Percentiles rank a stretch among this genome's conserved stretches.
phyloP scores from a whole-genome alignment of 2,113 vertebrate genomes.

The Anarhynchus alexandrinus region DNA sequence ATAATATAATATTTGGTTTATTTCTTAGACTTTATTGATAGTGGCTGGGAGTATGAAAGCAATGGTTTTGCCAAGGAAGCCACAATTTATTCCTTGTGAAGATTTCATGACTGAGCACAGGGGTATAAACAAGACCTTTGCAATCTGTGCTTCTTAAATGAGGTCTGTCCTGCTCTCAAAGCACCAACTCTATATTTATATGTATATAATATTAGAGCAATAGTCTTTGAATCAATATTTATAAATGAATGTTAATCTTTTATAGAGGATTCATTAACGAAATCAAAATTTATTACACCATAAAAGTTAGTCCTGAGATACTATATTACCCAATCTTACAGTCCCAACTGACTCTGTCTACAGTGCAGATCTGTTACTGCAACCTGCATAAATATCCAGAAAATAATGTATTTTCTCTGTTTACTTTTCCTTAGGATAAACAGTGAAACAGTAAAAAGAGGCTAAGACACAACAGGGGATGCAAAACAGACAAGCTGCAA shows the following conservation, averaged over 20 bases:
- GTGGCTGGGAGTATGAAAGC: background rate
- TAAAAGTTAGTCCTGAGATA: conserved; percentile 22
- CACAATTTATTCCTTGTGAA: background rate
- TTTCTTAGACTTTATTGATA: background rate
- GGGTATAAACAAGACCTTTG: background rate
- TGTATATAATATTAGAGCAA: conserved; percentile 11
- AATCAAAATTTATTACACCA: conserved; percentile 42
- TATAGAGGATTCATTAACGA: conserved; percentile 56
- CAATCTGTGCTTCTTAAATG: background rate
- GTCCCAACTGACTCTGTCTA: conserved; percentile 1
- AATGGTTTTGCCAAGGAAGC: background rate
- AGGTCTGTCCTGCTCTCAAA: conserved; percentile 10
- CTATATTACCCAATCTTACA: background rate
- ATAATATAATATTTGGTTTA: rapidly evolving
- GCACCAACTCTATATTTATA: conserved; percentile 11
- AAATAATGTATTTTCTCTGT: background rate
- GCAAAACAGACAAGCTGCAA: conserved; percentile 30
- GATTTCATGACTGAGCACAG: background rate
- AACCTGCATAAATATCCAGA: background rate
- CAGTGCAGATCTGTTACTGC: background rate
- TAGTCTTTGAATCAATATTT: conserved; percentile 59
- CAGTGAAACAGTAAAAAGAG: conserved; percentile 63
- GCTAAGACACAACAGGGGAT: conserved; percentile 42
- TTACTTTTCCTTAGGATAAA: conserved; percentile 69
- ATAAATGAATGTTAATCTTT: conserved; percentile 61